These are phyloP conservation scores for Ooceraea biroi DNA, from an alignment of 1,140 invertebrate genomes.

Conservation along the genomic window DNA sequence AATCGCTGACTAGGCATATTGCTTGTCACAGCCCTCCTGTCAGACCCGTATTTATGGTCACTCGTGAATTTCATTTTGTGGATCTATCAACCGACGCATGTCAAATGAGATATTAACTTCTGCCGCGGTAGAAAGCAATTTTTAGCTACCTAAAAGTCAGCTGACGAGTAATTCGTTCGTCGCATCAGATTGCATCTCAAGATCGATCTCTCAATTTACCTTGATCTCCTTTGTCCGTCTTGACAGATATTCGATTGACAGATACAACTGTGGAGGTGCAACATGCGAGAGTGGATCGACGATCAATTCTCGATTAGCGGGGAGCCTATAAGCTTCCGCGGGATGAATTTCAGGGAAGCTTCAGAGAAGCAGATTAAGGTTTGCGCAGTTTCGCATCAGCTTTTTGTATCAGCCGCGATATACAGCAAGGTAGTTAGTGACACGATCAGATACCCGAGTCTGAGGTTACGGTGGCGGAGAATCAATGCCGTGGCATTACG, in stretches of 20 bases:
- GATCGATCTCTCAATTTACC: background rate
- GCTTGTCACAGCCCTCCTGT: background rate
- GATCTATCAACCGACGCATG: background rate
- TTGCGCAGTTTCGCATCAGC: background rate
- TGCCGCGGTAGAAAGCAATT: background rate
- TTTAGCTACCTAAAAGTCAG: background rate
- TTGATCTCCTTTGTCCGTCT: background rate
- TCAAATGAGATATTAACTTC: conserved; percentile 2
- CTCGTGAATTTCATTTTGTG: conserved; percentile 22
- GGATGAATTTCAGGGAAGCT: background rate
- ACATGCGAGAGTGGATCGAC: background rate
- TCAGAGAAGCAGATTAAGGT: background rate
- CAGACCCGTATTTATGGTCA: conserved; percentile 8
- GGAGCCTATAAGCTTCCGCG: background rate
- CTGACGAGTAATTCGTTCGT: background rate
- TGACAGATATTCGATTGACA: background rate
- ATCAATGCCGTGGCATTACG: conserved; percentile 7
- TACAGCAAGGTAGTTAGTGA: background rate
- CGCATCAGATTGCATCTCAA: background rate
- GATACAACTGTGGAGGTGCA: background rate
- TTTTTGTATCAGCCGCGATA: conserved; percentile 3
- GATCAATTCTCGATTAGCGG: background rate
- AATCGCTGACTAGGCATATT: conserved; percentile 19
- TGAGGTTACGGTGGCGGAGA: background rate
- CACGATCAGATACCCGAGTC: conserved; percentile 8